A percentile compares a stretch with the other conserved stretches of the same genome.
Conservation (phyloP, 2,113 vertebrate genomes). For the Alaudala cheleensis region DNA sequence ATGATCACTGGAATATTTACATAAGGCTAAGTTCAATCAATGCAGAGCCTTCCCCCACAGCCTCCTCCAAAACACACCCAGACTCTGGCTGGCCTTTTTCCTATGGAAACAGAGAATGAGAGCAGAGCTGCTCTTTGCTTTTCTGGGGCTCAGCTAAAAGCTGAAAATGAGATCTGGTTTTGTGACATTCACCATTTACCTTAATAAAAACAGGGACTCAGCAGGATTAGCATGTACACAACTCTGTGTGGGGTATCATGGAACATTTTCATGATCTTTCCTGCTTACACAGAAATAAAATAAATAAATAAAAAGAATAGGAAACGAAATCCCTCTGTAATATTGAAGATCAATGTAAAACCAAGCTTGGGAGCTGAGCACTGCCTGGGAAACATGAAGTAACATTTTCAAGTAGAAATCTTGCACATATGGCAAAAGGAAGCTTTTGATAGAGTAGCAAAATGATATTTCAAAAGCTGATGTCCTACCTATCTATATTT, state of each 20-base stretch:
- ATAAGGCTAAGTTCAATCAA: slow-evolving; percentile 23
- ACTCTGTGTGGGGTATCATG: neutral
- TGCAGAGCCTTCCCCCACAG: slow-evolving; percentile 48
- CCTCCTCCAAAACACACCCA: slow-evolving; percentile 59
- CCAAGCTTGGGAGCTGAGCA: neutral
- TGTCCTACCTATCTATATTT: slow-evolving; percentile 32
- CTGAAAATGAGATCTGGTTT: slow-evolving; percentile 40
- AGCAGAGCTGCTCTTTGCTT: slow-evolving; percentile 55
- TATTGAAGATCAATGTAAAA: neutral
- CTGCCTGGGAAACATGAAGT: slow-evolving; percentile 1
- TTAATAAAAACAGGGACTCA: neutral
- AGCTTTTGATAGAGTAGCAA: slow-evolving; percentile 26
- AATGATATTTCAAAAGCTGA: neutral
- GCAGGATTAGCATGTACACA: neutral
- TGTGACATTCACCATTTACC: neutral
- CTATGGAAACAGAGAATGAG: slow-evolving; percentile 41
- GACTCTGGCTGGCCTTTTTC: slow-evolving; percentile 39
- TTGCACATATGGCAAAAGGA: slow-evolving; percentile 28
- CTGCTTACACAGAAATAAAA: neutral
- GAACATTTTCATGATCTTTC: neutral
- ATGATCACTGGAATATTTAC: slow-evolving; percentile 1
- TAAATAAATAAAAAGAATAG: neutral
- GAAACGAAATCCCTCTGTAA: neutral
- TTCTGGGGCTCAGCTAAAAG: neutral
- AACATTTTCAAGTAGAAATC: slow-evolving; percentile 12